These are phyloP conservation scores for Noctua janthina DNA, from an alignment of 2,888 invertebrate genomes.

Conservation along the genomic window DNA sequence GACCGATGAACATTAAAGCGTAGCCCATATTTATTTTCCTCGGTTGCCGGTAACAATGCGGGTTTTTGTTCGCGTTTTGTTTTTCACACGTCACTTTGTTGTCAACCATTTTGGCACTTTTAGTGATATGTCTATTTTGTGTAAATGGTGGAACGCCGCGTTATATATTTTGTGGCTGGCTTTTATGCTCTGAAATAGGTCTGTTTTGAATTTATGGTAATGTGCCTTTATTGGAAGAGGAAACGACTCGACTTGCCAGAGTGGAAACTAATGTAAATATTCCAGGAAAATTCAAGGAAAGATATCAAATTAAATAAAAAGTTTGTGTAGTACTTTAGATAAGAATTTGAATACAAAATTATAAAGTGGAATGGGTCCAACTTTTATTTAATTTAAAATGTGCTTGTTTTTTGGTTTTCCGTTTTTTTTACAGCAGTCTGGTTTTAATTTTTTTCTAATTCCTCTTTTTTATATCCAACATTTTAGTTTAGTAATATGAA, in stretches of 20 bases:
- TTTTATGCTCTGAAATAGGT: constrained; percentile 28
- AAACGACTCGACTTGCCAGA: constrained; percentile 22
- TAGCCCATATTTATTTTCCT: constrained; percentile 24
- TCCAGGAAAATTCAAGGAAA: constrained; percentile 5
- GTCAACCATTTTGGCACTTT: constrained; percentile 53
- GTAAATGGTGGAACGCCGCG: constrained; percentile 40
- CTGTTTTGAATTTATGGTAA: constrained; percentile 41
- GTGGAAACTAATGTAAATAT: constrained; percentile 20
- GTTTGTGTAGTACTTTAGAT: constrained; percentile 13
- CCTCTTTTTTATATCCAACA: background rate
- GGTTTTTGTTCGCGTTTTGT: constrained; percentile 42
- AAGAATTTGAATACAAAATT: background rate
- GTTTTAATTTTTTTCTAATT: background rate
- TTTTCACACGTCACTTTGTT: constrained; percentile 58
- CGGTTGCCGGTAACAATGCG: constrained; percentile 33
- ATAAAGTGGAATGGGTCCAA: background rate
- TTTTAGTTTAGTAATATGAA: too few relatives aligned
- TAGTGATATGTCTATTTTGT: constrained; percentile 60
- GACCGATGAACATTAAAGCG: constrained; percentile 5
- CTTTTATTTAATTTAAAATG: background rate
- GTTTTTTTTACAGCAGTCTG: background rate
- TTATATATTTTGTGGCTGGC: constrained; percentile 41
- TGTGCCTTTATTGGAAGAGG: constrained; percentile 36
- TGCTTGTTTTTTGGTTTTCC: too few relatives aligned
- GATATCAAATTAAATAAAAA: constrained; percentile 12